Base-by-base conservation (phyloP, 2,797 vertebrate species). In the Merluccius polli region DNA sequence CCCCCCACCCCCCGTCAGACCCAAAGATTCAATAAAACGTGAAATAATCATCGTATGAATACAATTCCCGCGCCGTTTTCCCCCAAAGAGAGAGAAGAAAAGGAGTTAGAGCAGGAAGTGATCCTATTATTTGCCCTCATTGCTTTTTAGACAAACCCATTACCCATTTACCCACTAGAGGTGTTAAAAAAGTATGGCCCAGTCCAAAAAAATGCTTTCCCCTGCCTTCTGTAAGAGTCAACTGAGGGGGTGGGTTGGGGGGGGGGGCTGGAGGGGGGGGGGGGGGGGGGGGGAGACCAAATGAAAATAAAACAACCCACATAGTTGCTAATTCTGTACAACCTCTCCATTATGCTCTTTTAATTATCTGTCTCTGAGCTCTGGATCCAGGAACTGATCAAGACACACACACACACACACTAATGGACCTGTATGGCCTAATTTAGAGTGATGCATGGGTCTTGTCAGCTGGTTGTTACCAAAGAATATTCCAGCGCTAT, bases 331-430 rank as follows among this genome's bases (percentile, higher is more conserved):
- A 63, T 63, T 63, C 10, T 27, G 59, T 63, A 63, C 59, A 24
- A 63, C 59, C 24, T 63, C 59, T 63, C 59, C 59, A 12, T 63
- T 59, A 59, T 59, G 48, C 48, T 59, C 48, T 59, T 63, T 63
- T 63, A 63, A 63, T 27, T 5, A 63, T 63, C n/a, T 63, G n/a
- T 27, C 59, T 27, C n/a, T 63, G 59, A 27, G 59, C 24, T n/a
- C n/a, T 63, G 10, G 7, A 11, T 11, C n/a, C 52, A n/a, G 44
- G 77, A 31, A 12, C 35, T 35, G 16, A 21, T 74, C 67, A 72
- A 82, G 78, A 84, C 68, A 77, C 84, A 69, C 77, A 84, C 73
- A 21, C 59, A 8, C 24, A 27, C 59, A 63, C 59, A 27, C 59
- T 63, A 63, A 63, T 63, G 59, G 59, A 24, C 59, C 15, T 63